A percentile compares a stretch with the other conserved stretches of the same genome.
phyloP scores from a whole-genome alignment of 1,140 invertebrate species.

The Trichogramma pretiosum region DNA sequence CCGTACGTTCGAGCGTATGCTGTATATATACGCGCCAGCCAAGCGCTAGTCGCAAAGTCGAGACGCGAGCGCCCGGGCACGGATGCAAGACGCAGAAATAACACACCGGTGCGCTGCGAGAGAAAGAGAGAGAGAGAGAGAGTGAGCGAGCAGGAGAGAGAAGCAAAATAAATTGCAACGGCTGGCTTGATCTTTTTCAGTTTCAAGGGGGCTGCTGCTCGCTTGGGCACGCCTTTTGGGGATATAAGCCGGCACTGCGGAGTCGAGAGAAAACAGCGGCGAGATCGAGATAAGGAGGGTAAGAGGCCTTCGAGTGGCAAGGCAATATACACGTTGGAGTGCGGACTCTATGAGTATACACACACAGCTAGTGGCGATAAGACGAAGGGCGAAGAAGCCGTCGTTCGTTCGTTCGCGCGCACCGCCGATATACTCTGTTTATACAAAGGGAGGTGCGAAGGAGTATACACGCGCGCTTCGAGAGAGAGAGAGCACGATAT shows the following conservation, averaged over 20 bases:
- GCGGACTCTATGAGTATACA: background rate
- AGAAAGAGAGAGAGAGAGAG: too few species aligned
- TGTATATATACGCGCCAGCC: background rate
- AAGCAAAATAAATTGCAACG: background rate
- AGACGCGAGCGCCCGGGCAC: background rate
- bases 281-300: constrained; percentile 30
- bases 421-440: too few species aligned
- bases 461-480: too few species aligned
- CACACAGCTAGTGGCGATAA: too few species aligned
- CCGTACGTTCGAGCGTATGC: background rate
- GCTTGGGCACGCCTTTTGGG: constrained; percentile 18
- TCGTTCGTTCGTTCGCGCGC: too few species aligned
- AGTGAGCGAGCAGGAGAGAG: too few species aligned
- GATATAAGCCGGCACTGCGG: background rate
- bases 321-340: constrained; percentile 1
- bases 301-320: constrained; percentile 21
- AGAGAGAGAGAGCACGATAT: too few species aligned
- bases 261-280: constrained; percentile 13
- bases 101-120: too few species aligned
- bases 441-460: too few species aligned
- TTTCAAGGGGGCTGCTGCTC: constrained; percentile 5
- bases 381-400: background rate
- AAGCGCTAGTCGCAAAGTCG: background rate
- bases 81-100: background rate
- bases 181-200: constrained; percentile 20